Conservation (phyloP, 2,113 vertebrate genomes). For the Paratilapia polleni region DNA sequence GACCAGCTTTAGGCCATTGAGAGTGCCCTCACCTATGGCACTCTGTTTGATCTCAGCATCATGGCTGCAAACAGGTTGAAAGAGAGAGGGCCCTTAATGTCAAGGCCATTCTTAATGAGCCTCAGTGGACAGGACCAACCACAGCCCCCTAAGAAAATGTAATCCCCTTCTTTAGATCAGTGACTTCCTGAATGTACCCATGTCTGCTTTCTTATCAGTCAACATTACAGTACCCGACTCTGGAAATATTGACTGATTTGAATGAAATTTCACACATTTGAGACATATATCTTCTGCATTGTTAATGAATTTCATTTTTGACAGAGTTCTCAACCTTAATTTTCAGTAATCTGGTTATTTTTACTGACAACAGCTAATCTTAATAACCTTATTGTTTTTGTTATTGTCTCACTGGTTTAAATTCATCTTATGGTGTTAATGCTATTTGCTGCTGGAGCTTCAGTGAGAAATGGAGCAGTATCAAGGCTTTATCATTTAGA, state of each 20-base stretch:
- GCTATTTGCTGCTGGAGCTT: constrained; percentile 2
- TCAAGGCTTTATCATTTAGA: constrained; percentile 52
- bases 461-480: constrained; percentile 13
- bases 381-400: constrained; percentile 40
- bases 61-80: constrained; percentile 71
- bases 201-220: constrained; percentile 30
- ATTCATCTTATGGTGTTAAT: constrained; percentile 27
- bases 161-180: constrained; percentile 62
- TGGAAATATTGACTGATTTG: constrained; percentile 24
- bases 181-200: constrained; percentile 57
- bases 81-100: constrained; percentile 75
- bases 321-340: constrained; percentile 38
- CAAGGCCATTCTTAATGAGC: constrained; percentile 78
- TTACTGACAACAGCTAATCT: constrained; percentile 43
- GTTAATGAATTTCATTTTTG: constrained; percentile 31
- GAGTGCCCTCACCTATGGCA: constrained; percentile 72
- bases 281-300: background rate
- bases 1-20: constrained; percentile 77
- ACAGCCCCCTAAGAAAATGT: constrained; percentile 60
- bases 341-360: constrained; percentile 55
- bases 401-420: constrained; percentile 35
- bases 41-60: constrained; percentile 79
- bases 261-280: background rate
- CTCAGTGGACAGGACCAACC: constrained; percentile 67
- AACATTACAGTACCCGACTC: background rate